Evolutionary conservation across 2,888 invertebrate species (phyloP).

Genomic region (Cetonia aurata): DNA sequence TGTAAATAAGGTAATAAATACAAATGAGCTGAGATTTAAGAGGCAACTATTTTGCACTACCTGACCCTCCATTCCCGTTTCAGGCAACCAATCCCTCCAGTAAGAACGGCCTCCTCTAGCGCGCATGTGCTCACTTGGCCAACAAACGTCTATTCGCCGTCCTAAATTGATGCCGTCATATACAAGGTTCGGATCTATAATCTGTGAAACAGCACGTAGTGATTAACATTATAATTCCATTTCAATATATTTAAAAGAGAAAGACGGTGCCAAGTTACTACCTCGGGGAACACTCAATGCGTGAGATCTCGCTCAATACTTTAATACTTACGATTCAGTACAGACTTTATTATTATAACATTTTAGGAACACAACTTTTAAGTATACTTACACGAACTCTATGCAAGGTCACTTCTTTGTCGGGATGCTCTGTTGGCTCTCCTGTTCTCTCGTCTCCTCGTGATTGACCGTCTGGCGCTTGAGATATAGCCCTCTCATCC

Average conservation of each 20-base stretch:
- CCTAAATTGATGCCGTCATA: slow-evolving; percentile 94
- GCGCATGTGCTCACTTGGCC: slow-evolving; percentile 93
- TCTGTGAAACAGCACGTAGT: slow-evolving; percentile 61
- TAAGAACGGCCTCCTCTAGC: slow-evolving; percentile 87
- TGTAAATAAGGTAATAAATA: not conserved
- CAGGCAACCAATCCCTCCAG: slow-evolving; percentile 93
- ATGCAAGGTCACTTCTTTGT: slow-evolving; percentile 69
- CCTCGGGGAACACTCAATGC: not conserved
- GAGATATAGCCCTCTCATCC: slow-evolving; percentile 63
- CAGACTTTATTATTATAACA: no score
- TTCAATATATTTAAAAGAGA: no score
- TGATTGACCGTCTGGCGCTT: slow-evolving; percentile 58
- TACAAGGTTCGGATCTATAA: slow-evolving; percentile 78
- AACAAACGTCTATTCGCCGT: slow-evolving; percentile 91
- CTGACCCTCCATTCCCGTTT: slow-evolving; percentile 92
- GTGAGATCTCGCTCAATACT: no score
- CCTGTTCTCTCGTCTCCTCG: slow-evolving; percentile 57
- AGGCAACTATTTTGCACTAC: slow-evolving; percentile 64
- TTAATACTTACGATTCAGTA: no score
- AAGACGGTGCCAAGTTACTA: not conserved
- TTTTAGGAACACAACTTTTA: not conserved
- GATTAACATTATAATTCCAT: no score
- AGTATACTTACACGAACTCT: slow-evolving; percentile 65
- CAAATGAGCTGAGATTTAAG: not conserved
- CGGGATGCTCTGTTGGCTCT: slow-evolving; percentile 60